Percentiles rank a stretch among this genome's conserved stretches.
phyloP scores from a whole-genome alignment of 1,140 invertebrate genomes.

The Neotoxoptera formosana region DNA sequence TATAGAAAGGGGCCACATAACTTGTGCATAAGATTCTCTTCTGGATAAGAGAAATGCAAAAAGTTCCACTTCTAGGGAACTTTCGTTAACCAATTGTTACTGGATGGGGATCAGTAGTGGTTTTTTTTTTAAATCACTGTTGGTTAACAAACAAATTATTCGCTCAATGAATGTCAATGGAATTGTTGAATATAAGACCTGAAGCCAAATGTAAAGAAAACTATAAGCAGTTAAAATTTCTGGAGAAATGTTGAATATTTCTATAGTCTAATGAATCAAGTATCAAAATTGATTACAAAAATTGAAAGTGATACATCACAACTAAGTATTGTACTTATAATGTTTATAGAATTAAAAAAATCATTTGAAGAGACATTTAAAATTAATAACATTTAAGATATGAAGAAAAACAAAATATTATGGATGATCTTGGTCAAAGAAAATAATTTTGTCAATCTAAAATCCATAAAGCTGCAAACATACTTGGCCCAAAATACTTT shows the following conservation, averaged over 20 bases:
- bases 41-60: neutral
- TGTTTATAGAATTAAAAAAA: neutral
- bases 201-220: neutral
- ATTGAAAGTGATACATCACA: conserved; percentile 17
- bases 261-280: neutral
- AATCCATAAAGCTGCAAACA: conserved; percentile 21
- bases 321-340: neutral
- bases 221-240: neutral
- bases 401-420: conserved; percentile 16
- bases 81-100: conserved; percentile 13
- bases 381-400: conserved; percentile 14
- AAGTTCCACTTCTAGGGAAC: neutral
- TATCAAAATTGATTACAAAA: conserved; percentile 8
- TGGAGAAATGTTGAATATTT: conserved; percentile 28
- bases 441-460: neutral
- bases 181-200: conserved; percentile 24
- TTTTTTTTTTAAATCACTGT: neutral
- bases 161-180: conserved; percentile 7
- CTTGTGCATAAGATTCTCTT: neutral
- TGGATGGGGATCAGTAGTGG: neutral
- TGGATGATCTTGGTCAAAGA: neutral
- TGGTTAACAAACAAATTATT: conserved; percentile 26
- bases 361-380: neutral
- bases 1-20: neutral
- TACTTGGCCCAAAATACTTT: conserved; percentile 20